Percentiles rank a stretch among this genome's conserved stretches.
Evolutionary conservation across 23 tunicate genomes (phyloP).

Genomic region (Ascidia mentula): DNA sequence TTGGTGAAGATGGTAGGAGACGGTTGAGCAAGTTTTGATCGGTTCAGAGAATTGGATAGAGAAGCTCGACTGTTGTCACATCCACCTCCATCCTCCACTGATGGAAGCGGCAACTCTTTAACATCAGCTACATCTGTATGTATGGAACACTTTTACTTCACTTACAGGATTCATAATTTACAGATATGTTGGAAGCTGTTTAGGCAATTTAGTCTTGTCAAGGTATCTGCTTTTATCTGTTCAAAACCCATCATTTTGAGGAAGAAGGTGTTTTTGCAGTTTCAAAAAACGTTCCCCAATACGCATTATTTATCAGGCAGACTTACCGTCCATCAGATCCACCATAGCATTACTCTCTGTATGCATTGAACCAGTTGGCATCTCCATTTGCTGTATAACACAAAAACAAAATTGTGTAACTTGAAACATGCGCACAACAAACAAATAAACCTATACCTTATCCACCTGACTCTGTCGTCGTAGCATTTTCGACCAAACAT

Average conservation of each 20-base stretch:
- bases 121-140: slow-evolving; percentile 5
- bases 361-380: neutral
- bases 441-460: neutral
- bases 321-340: neutral
- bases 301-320: neutral
- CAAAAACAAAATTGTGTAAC: neutral
- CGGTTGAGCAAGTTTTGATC: slow-evolving; percentile 27
- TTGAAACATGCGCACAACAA: neutral
- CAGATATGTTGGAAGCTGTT: too few species aligned
- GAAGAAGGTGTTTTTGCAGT: too few species aligned
- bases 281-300: too few species aligned
- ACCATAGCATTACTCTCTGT: neutral
- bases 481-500: neutral
- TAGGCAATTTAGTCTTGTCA: too few species aligned
- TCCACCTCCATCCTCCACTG: neutral
- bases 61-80: neutral
- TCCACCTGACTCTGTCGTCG: neutral
- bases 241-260: too few species aligned
- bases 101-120: neutral
- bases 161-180: too few species aligned
- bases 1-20: slow-evolving; percentile 37
- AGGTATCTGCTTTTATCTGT: too few species aligned
- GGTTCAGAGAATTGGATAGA: neutral
- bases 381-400: neutral
- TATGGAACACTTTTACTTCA: too few species aligned